Conservation (phyloP, 2,797 vertebrate genomes). For the Falco peregrinus region DNA sequence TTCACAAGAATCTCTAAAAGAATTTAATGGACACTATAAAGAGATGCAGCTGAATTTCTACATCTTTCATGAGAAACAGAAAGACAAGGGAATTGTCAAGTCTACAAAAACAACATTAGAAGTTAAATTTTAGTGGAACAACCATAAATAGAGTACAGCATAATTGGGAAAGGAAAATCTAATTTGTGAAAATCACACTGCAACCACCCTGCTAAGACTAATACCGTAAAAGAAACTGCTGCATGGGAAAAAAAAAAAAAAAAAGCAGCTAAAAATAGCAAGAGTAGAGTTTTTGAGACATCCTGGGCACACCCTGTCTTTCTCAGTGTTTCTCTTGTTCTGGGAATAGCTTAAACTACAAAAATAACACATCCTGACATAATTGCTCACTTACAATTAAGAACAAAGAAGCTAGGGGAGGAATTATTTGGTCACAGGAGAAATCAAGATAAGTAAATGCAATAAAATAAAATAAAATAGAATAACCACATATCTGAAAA, state of each 20-base stretch:
- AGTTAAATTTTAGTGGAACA: slow-evolving; percentile 44
- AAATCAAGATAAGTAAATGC: slow-evolving; percentile 59
- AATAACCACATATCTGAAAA: slow-evolving; percentile 27
- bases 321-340: neutral
- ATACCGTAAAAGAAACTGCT: neutral
- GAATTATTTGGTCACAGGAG: slow-evolving; percentile 41
- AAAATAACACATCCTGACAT: slow-evolving; percentile 54
- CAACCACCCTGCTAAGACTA: slow-evolving; percentile 1
- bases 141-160: slow-evolving; percentile 44
- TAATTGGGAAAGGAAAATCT: slow-evolving; percentile 37
- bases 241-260: neutral
- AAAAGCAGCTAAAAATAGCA: neutral
- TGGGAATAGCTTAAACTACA: neutral
- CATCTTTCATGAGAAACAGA: slow-evolving; percentile 61
- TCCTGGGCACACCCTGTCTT: neutral
- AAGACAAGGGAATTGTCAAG: slow-evolving; percentile 47
- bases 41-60: slow-evolving; percentile 53
- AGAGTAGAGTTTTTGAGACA: neutral
- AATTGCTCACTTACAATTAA: slow-evolving; percentile 63
- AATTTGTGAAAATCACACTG: slow-evolving; percentile 19
- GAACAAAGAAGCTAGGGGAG: slow-evolving; percentile 32
- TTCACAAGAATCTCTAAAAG: slow-evolving; percentile 39
- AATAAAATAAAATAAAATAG: slow-evolving; percentile 6
- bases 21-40: slow-evolving; percentile 65
- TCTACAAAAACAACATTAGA: slow-evolving; percentile 49